Evolutionary conservation across 2,113 vertebrate species (phyloP).

Genomic region (Oncorhynchus masou): DNA sequence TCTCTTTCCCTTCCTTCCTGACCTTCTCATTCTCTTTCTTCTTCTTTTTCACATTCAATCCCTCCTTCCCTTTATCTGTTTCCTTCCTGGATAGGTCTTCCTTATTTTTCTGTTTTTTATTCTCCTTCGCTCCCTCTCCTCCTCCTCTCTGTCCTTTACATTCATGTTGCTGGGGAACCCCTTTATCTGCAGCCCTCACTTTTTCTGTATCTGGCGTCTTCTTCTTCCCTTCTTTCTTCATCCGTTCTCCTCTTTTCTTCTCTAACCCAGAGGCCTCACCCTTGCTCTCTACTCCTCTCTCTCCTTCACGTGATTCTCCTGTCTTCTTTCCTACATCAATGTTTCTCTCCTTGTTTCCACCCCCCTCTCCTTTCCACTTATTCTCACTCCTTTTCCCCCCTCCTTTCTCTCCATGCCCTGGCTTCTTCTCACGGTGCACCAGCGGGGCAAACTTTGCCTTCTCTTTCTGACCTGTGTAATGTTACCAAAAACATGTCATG

Average conservation of each 20-base stretch:
- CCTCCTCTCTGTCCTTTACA: not conserved
- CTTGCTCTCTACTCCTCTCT: not conserved
- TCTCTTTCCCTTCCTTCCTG: not conserved
- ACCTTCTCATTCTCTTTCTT: not conserved
- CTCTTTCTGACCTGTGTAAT: slow-evolving; percentile 11
- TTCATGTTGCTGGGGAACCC: not conserved
- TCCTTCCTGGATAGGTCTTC: not conserved
- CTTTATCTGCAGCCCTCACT: too few relatives aligned
- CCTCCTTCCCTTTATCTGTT: not conserved
- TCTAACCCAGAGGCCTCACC: not conserved
- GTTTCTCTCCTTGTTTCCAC: not conserved
- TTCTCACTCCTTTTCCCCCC: not conserved
- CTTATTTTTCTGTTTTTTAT: not conserved
- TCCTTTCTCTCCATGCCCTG: not conserved
- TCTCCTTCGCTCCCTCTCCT: not conserved
- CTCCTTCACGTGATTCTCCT: not conserved
- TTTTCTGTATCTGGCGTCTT: too few relatives aligned
- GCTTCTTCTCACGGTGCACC: not conserved
- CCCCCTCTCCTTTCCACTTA: not conserved
- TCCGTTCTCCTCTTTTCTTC: not conserved
- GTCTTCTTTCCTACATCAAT: not conserved
- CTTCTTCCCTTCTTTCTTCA: too few relatives aligned
- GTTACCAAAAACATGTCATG: not conserved
- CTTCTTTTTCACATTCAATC: not conserved
- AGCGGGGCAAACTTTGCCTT: slow-evolving; percentile 21